Base-by-base conservation (phyloP, 2,113 vertebrate genomes). In the Lasiurus cinereus region DNA sequence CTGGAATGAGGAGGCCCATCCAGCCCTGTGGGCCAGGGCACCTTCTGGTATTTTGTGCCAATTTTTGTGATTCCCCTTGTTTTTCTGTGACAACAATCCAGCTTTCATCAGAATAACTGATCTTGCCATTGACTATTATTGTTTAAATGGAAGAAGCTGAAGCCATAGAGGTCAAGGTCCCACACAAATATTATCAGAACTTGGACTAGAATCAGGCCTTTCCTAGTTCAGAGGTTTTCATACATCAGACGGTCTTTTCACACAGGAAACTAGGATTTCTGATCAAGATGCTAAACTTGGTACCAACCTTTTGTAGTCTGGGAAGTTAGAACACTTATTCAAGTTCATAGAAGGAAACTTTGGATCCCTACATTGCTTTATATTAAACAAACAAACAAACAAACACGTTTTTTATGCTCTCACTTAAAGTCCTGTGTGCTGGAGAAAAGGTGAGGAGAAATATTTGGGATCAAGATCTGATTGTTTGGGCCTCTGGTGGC, bases 401-500 rank as follows among this genome's bases (percentile, higher is more conserved):
- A 78, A 80, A 46, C 31, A 50, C 4, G 22, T 21, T 59, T 79
- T 83, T 79, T 66, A 31, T 1, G 29, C 52, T 72, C 12, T 59
- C 19, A 2, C 66, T 67, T 14, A 50, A 83, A 70, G 74, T 50
- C 67, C 12, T 92, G 11, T 29, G 46, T 73, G 52, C 4, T 52
- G 31, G 54, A 90, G 88, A 77, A 83, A 92, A 92, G 33, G 5
- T 39, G n/a, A 82, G 33, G n/a, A 56, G 52, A 59, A 27, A 86
- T 90, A 80, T 64, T 67, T 85, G 59, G 27, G 43, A 22, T 66
- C 78, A 83, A 29, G 9, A 27, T 69, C 43, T 29, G 86, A 14
- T 33, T 39, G 59, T 95, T 39, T 39, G 72, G 73, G 77, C 29
- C 43, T 80, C 46, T 36, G 21, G 70, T 74, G 48, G 24, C 8